These are phyloP conservation scores for Saturnia pavonia DNA, from an alignment of 2,888 invertebrate species.

Conservation along the genomic window DNA sequence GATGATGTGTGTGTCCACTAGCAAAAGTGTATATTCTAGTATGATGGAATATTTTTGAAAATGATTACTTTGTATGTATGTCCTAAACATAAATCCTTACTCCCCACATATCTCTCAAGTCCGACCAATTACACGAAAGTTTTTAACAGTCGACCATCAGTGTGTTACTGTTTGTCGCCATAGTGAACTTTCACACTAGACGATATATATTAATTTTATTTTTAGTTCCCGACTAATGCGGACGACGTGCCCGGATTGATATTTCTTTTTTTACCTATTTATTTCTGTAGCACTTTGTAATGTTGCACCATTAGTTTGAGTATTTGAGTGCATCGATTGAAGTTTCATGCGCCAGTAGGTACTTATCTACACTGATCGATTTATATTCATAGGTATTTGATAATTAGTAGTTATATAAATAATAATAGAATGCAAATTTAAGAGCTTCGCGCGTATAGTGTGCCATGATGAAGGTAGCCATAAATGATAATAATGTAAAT, in stretches of 20 bases:
- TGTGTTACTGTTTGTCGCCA: slow-evolving; percentile 61
- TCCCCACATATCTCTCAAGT: slow-evolving; percentile 54
- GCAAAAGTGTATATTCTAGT: background rate
- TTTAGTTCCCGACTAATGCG: slow-evolving; percentile 64
- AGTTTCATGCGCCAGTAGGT: background rate
- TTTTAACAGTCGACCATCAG: slow-evolving; percentile 53
- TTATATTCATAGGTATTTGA: slow-evolving; percentile 17
- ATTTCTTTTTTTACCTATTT: slow-evolving; percentile 65
- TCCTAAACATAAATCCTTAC: slow-evolving; percentile 46
- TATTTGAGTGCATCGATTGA: slow-evolving; percentile 36
- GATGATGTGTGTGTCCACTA: background rate
- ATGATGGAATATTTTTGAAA: background rate
- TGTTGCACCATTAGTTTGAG: slow-evolving; percentile 65
- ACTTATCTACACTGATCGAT: slow-evolving; percentile 12
- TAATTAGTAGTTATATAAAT: background rate
- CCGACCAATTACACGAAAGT: slow-evolving; percentile 56
- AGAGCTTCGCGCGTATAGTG: too few relatives aligned
- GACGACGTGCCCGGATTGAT: slow-evolving; percentile 62
- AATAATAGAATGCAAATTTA: background rate
- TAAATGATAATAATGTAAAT: too few relatives aligned
- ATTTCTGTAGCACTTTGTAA: slow-evolving; percentile 71
- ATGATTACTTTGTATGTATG: background rate
- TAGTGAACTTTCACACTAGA: slow-evolving; percentile 73
- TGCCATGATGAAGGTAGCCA: too few relatives aligned
- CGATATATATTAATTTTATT: slow-evolving; percentile 73